Percentiles rank a stretch among this genome's conserved stretches.
Conservation (phyloP, 2,888 invertebrate genomes). For the Lagria hirta region DNA sequence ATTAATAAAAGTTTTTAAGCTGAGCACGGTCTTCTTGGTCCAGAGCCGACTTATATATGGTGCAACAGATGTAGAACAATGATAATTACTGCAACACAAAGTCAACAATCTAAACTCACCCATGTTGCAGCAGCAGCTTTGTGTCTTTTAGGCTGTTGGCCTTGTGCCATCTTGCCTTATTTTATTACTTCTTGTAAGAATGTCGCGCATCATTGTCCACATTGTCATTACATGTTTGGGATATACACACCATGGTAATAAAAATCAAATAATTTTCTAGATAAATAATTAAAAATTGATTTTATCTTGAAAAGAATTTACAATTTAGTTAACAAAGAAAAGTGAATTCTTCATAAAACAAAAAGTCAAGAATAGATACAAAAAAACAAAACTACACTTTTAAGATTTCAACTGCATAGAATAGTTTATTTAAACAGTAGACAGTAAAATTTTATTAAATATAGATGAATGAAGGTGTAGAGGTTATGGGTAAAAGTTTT, state of each 20-base stretch:
- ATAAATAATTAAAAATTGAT: too few relatives aligned
- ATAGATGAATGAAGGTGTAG: too few relatives aligned
- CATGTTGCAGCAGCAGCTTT: slow-evolving; percentile 49
- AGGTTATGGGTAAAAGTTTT: too few relatives aligned
- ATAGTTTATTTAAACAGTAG: too few relatives aligned
- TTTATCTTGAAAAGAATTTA: too few relatives aligned
- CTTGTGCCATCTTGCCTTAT: slow-evolving; percentile 51
- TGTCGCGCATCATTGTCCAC: slow-evolving; percentile 50
- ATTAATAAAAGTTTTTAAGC: slow-evolving; percentile 29
- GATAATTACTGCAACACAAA: slow-evolving; percentile 44
- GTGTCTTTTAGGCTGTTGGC: slow-evolving; percentile 52
- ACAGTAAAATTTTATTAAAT: too few relatives aligned
- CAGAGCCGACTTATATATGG: slow-evolving; percentile 46
- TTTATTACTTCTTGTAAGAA: slow-evolving; percentile 50
- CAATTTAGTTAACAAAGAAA: too few relatives aligned
- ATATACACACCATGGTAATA: slow-evolving; percentile 49
- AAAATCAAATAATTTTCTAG: too few relatives aligned
- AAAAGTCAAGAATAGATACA: too few relatives aligned
- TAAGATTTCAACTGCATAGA: too few relatives aligned
- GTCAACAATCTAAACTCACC: slow-evolving; percentile 44
- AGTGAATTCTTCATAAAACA: too few relatives aligned
- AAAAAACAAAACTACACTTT: too few relatives aligned
- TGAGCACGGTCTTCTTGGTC: slow-evolving; percentile 45
- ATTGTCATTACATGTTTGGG: slow-evolving; percentile 49
- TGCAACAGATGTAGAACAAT: slow-evolving; percentile 48